phyloP scores from a whole-genome alignment of 2,888 invertebrate genomes.

The Blera fallax region DNA sequence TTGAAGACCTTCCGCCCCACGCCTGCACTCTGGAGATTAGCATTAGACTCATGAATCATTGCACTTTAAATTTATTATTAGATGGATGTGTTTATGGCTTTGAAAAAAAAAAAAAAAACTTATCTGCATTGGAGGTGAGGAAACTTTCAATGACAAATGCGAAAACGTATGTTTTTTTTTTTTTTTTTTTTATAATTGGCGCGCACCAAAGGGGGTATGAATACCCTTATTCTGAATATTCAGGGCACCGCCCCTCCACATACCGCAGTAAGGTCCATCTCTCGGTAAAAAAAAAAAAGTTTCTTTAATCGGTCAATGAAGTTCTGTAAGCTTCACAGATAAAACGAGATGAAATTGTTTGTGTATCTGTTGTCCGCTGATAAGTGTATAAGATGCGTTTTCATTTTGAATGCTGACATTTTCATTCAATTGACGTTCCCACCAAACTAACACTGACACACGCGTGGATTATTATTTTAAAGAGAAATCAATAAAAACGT shows the following conservation, averaged over 20 bases:
- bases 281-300: no score
- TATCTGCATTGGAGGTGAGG: constrained; percentile 38
- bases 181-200: not conserved
- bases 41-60: constrained; percentile 33
- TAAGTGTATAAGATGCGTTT: constrained; percentile 3
- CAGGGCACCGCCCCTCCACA: not conserved
- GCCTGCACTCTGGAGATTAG: constrained; percentile 9
- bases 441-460: not conserved
- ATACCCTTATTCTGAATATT: no score
- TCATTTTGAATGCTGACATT: constrained; percentile 5
- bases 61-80: constrained; percentile 16
- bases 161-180: not conserved
- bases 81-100: not conserved
- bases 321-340: not conserved
- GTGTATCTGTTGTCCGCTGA: not conserved
- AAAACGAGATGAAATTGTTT: not conserved
- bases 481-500: constrained; percentile 21
- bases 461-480: not conserved
- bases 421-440: constrained; percentile 13
- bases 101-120: not conserved
- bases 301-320: constrained; percentile 11
- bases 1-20: constrained; percentile 16
- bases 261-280: not conserved
- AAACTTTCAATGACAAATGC: constrained; percentile 45
- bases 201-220: no score